Evolutionary conservation across 2,113 vertebrate species (phyloP), one percentile per base, ranked within the genome.

Genomic region (Irena cyanogastra): DNA sequence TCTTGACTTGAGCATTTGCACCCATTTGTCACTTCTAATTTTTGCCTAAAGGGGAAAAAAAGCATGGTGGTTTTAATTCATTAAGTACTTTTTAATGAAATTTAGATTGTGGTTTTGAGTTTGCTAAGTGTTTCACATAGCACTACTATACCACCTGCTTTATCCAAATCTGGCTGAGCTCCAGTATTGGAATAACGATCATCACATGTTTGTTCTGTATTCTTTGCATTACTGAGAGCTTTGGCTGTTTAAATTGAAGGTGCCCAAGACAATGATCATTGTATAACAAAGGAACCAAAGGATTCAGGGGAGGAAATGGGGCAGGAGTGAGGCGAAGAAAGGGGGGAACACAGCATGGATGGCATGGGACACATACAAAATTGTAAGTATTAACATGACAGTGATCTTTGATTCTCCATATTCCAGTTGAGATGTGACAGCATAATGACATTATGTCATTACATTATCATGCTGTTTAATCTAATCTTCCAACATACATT

Each of bases 391-490:
- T 93, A 57, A 57, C 66, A 75, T 35, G 33, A 52, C 6, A 53
- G 16, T 45, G 53, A 35, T 86, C 27, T 91, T 93, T 65, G 45
- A 66, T 83, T 87, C 63, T 65, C 44, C 27, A 27, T 79, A 79
- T 79, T 89, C 59, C 37, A 78, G 31, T 78, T 89, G 47, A 83
- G 47, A 80, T 64, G 35, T 77, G 61, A 89, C 77, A 91, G 26
- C 42, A 84, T 88, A 92, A 95, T 74, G 54, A 71, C 33, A 82
- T 61, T 82, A 90, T 65, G 50, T 45, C 45, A 82, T 70, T 82
- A 89, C 69, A 50, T 83, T 94, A 93, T 94, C 81, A 68, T 63
- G n/a, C 28, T 70, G 65, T 95, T 91, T 90, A 66, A 92, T 89
- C 82, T 93, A 66, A 92, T 95, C 65, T 95, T 65, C 68, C 41